Base-by-base conservation (phyloP, 2,797 vertebrate species). In the Tapirus indicus region DNA sequence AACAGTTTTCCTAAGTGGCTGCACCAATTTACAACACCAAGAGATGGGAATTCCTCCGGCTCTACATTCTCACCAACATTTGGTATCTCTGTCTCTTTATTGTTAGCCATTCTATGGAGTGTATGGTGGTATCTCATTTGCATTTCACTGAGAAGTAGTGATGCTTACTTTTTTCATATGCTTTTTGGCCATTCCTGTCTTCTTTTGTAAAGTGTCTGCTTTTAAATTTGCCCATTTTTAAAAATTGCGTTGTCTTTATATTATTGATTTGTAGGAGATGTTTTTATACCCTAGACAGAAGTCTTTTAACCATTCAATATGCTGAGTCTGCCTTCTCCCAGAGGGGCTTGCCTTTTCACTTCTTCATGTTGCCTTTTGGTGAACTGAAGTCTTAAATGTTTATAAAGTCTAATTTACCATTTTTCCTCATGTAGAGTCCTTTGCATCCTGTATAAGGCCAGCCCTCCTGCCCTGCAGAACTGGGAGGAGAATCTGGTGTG, bases 11-110 rank as follows among this genome's bases (percentile, higher is more conserved):
- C 49, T 13, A 52, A 52, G 49, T 5, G 12, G 12, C 49, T 52
- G 2, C 49, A 52, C 12, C 44, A 49, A 38, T 64, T 47, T 41
- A 11, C 23, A n/a, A 5, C 27, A 49, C 32, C 7, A 11, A 85
- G 41, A 14, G 1, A 0, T 10, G 7, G 20, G 13, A 11, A 1
- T 17, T 52, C 49, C 68, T 35, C 6, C 44, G 35, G 6, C 9
- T 44, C 6, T 4, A 20, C 32, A 13, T 8, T 29, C 41, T 54
- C 20, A n/a, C 17, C 29, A 64, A 11, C 7, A 44, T 21, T 56
- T 86, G 35, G 7, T 54, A 0, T 58, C 38, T 64, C 25, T 52
- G 49, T 52, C 52, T 35, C 66, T 25, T 18, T 21, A 7, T 21
- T 68, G 1, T 69, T 10, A 58, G 8, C 12, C 5, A 17, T 62